phyloP scores from a whole-genome alignment of 2,113 vertebrate species.

The Quiscalus mexicanus region DNA sequence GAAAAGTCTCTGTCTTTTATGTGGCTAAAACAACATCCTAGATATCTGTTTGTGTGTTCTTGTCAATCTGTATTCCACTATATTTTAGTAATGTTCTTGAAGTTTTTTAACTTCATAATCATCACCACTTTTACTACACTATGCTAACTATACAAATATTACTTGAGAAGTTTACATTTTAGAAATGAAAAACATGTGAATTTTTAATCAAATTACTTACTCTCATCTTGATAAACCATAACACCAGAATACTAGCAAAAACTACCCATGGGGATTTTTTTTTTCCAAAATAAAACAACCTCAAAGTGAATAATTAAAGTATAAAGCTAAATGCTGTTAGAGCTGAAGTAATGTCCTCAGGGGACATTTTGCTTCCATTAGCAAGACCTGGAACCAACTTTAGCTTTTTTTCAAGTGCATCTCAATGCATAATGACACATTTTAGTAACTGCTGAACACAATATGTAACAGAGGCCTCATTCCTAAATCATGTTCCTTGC shows the following conservation, averaged over 20 bases:
- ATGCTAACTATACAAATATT: not conserved
- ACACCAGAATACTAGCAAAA: not conserved
- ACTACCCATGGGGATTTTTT: not conserved
- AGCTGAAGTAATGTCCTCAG: not conserved
- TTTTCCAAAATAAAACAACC: slow-evolving; percentile 3
- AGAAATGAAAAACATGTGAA: slow-evolving; percentile 1
- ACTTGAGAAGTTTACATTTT: slow-evolving; percentile 64
- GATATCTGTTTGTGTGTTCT: slow-evolving; percentile 57
- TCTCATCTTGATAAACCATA: not conserved
- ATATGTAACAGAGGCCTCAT: not conserved
- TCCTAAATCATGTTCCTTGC: not conserved
- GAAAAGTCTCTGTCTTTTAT: slow-evolving; percentile 30
- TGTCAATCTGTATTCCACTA: not conserved
- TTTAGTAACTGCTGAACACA: not conserved
- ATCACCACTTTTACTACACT: not conserved
- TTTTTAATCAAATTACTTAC: slow-evolving; percentile 12
- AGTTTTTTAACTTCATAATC: slow-evolving; percentile 24
- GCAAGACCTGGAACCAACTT: not conserved
- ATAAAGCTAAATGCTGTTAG: not conserved
- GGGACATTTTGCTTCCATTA: slow-evolving; percentile 9
- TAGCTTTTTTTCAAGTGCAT: not conserved
- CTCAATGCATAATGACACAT: not conserved
- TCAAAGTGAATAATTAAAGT: not conserved
- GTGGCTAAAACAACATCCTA: slow-evolving; percentile 41
- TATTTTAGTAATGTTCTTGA: slow-evolving; percentile 19